Evolutionary conservation across 2,888 invertebrate species (phyloP), one percentile per base, ranked within the genome.

Genomic region (Campoplex nolae): DNA sequence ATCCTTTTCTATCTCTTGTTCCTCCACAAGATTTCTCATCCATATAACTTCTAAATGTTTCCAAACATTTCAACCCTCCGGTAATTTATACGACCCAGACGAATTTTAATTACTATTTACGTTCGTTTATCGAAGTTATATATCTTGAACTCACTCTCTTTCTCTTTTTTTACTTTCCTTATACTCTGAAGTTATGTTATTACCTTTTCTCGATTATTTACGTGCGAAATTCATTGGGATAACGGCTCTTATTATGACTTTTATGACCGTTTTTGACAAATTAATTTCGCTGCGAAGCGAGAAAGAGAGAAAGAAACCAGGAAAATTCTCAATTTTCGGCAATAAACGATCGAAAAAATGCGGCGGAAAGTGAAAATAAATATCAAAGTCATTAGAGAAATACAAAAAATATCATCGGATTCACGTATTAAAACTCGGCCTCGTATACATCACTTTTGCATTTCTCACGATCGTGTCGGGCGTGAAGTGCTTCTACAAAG

Each of bases 61-160:
- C 67, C 71, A 84, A 87, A 76, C 82, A 85, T 83, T 87, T 83
- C 65, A 71, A 67, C 76, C 62, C 65, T n/a, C 54, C 8, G 3
- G 70, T 87, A 76, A 87, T 84, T 79, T 83, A 85, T 83, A 51
- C 70, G 79, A 83, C 79, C 83, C 87, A 70, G 71, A 85, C 65
- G 82, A 71, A 82, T 87, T 84, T 76, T 76, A 82, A 83, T 87
- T 76, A 79, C 70, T 79, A 82, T 83, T 87, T 79, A 84, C 78
- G 70, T 48, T 54, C 79, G 70, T 76, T 83, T 76, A 79, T 83
- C 75, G 68, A 48, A 6, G n/a, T 51, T 58, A 54, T 62, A 38
- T 71, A 35, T 71, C 62, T 51, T 42, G n/a, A 45, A 45, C 18
- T 51, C 23, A 67, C 35, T 77, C 67, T 67, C 77, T 73, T 32